Conservation (phyloP, 2,797 vertebrate species). For the Enteromius thamalakanensis region DNA sequence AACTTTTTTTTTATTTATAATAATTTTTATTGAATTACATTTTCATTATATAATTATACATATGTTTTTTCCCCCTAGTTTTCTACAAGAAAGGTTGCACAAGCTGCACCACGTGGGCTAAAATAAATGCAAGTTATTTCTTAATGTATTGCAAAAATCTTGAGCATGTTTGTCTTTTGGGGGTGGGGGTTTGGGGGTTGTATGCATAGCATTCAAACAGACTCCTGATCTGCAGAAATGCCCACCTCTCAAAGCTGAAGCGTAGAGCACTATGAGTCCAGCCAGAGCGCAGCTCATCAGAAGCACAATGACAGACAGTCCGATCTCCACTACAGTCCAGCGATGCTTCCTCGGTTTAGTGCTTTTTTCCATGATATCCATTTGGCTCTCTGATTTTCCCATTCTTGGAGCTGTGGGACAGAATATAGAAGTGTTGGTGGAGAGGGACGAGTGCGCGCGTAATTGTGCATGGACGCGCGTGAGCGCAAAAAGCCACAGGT, state of each 20-base stretch:
- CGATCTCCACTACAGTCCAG: slow-evolving; percentile 81
- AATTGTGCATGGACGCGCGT: background rate
- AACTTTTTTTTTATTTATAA: background rate
- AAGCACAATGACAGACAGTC: slow-evolving; percentile 84
- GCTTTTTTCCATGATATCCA: slow-evolving; percentile 92
- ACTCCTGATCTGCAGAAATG: background rate
- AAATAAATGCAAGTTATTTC: background rate
- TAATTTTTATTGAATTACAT: too few relatives aligned
- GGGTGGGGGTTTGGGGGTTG: too few relatives aligned
- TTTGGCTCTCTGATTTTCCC: slow-evolving; percentile 92
- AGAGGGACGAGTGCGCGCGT: background rate
- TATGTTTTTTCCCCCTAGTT: background rate
- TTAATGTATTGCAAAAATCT: background rate
- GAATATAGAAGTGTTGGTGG: slow-evolving; percentile 1
- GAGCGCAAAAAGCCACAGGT: background rate
- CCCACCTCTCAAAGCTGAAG: slow-evolving; percentile 85
- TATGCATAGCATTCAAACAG: background rate
- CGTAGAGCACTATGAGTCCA: slow-evolving; percentile 87
- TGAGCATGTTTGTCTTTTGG: background rate
- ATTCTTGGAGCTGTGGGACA: slow-evolving; percentile 72
- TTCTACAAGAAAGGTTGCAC: background rate
- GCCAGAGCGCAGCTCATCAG: slow-evolving; percentile 87
- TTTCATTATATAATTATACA: too few relatives aligned
- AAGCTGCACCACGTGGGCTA: background rate
- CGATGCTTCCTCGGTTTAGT: slow-evolving; percentile 78